A percentile compares a stretch with the other conserved stretches of the same genome.
These are phyloP conservation scores for Schrankia costaestrigalis DNA, from an alignment of 2,888 invertebrate species.

Conservation along the genomic window DNA sequence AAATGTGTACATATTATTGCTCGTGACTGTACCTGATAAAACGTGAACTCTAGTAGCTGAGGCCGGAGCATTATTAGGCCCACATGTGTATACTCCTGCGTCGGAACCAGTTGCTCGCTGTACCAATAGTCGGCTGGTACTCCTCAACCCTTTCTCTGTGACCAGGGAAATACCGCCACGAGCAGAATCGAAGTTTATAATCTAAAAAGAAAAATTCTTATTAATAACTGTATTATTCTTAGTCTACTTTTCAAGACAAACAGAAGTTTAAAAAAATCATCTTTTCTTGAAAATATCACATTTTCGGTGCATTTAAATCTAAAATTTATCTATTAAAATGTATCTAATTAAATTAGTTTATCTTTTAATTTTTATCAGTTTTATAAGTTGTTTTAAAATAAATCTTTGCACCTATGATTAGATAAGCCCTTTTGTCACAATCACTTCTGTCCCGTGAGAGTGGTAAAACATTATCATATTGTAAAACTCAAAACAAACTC, in stretches of 20 bases:
- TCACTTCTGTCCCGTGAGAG: too few relatives aligned
- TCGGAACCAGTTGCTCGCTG: constrained; percentile 89
- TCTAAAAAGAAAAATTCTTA: constrained; percentile 62
- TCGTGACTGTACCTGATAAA: constrained; percentile 92
- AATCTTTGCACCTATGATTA: too few relatives aligned
- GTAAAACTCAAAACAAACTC: too few relatives aligned
- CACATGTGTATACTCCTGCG: constrained; percentile 92
- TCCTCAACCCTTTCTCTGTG: constrained; percentile 91
- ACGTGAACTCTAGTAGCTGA: constrained; percentile 91
- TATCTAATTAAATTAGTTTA: not conserved
- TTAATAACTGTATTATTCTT: not conserved
- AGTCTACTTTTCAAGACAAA: too few relatives aligned
- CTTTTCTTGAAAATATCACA: too few relatives aligned
- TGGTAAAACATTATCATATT: too few relatives aligned
- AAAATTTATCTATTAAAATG: too few relatives aligned
- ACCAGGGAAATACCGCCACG: constrained; percentile 93
- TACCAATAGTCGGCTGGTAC: constrained; percentile 90
- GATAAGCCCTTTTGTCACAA: too few relatives aligned
- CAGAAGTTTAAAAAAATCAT: too few relatives aligned
- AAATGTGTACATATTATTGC: too few relatives aligned
- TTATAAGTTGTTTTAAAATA: too few relatives aligned
- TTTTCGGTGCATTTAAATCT: too few relatives aligned
- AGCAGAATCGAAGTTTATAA: constrained; percentile 95
- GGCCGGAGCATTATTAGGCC: constrained; percentile 90
- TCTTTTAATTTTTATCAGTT: not conserved